phyloP scores from a whole-genome alignment of 2,888 invertebrate species.

The Mystacides longicornis region DNA sequence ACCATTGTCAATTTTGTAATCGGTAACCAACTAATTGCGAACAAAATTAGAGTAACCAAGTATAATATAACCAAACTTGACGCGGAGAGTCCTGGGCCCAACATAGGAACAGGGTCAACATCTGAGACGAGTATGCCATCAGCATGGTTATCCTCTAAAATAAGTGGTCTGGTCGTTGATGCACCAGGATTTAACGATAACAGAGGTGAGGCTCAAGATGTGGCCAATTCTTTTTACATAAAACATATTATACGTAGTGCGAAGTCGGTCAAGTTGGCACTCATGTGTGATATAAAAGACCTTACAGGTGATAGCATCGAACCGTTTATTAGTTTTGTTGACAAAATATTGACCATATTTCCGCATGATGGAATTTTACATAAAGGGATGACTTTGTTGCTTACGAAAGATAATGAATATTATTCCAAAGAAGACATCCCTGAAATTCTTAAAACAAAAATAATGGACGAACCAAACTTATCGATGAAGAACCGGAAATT shows the following conservation, averaged over 20 bases:
- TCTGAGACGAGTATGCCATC: neutral
- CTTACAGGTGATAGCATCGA: neutral
- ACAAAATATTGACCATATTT: neutral
- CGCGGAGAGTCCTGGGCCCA: neutral
- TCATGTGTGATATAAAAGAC: neutral
- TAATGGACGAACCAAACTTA: neutral
- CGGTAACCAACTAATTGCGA: neutral
- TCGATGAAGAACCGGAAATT: neutral
- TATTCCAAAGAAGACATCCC: neutral
- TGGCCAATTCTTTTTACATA: neutral
- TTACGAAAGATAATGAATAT: neutral
- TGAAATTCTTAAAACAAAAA: neutral
- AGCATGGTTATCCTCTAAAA: neutral
- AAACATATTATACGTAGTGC: neutral
- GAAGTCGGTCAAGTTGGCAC: neutral
- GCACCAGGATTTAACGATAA: constrained; percentile 1
- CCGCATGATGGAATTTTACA: neutral
- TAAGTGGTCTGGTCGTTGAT: neutral
- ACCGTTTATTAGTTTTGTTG: neutral
- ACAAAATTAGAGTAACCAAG: neutral
- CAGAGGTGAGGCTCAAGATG: neutral
- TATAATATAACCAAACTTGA: neutral
- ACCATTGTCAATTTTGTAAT: constrained; percentile 1
- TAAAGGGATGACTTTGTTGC: neutral
- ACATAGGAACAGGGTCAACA: neutral